Evolutionary conservation across 2,113 vertebrate genomes (phyloP).

Genomic region (Petroica traversi): DNA sequence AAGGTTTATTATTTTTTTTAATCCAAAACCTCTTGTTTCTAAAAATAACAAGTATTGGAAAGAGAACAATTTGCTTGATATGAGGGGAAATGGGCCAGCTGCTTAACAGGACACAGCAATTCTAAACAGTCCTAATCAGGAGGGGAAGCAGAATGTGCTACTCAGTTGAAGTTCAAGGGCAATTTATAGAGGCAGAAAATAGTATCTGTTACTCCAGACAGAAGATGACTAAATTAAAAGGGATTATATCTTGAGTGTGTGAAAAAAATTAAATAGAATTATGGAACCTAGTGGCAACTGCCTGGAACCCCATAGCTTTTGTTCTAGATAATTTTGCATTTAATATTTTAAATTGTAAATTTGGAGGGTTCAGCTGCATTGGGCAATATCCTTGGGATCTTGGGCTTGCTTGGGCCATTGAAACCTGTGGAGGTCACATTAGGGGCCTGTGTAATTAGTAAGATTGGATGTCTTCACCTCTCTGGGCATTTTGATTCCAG

Average conservation of each 20-base stretch:
- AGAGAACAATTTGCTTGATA: slow-evolving; percentile 46
- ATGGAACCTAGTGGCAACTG: not conserved
- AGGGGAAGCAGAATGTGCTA: slow-evolving; percentile 35
- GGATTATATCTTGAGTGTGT: not conserved
- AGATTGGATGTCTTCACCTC: not conserved
- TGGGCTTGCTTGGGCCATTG: not conserved
- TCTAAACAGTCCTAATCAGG: slow-evolving; percentile 54
- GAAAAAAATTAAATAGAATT: not conserved
- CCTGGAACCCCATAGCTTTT: not conserved
- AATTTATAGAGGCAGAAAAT: slow-evolving; percentile 18
- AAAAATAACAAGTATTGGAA: slow-evolving; percentile 46
- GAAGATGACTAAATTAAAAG: not conserved
- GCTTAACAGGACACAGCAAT: slow-evolving; percentile 46
- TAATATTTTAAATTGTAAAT: not conserved
- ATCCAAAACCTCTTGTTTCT: slow-evolving; percentile 16
- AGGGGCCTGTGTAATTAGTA: not conserved
- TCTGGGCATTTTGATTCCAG: not conserved
- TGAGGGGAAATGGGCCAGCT: slow-evolving; percentile 46
- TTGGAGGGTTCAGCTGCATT: not conserved
- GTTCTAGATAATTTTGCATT: not conserved
- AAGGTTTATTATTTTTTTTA: not conserved
- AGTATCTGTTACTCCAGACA: not conserved
- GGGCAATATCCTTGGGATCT: not conserved
- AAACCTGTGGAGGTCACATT: not conserved
- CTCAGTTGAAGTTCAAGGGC: slow-evolving; percentile 56